These are phyloP conservation scores for Mormyrops attenuatus DNA, from an alignment of 2,797 vertebrate genomes.

Conservation along the genomic window DNA sequence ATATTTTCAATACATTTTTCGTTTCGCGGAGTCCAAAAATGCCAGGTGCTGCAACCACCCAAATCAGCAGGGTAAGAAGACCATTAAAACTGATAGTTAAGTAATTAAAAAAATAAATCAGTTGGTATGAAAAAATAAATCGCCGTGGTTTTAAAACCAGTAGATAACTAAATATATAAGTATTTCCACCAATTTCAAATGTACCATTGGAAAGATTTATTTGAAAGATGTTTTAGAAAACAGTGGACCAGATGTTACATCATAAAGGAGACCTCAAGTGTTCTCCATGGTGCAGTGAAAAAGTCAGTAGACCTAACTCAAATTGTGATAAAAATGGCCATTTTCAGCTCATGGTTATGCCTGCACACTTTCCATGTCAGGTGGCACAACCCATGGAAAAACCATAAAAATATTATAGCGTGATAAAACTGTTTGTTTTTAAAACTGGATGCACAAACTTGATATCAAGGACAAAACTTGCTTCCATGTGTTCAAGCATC, in stretches of 20 bases:
- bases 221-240: not conserved
- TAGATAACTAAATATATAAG: not conserved
- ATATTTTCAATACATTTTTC: not conserved
- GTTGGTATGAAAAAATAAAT: not conserved
- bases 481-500: not conserved
- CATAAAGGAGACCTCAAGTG: not conserved
- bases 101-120: not conserved
- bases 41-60: not conserved
- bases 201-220: not conserved
- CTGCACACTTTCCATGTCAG: not conserved
- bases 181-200: not conserved
- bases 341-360: not conserved
- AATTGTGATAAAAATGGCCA: not conserved
- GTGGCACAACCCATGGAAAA: not conserved
- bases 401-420: not conserved
- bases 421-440: not conserved
- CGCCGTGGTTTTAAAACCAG: not conserved
- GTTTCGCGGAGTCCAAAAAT: not conserved
- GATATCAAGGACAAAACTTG: not conserved
- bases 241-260: not conserved
- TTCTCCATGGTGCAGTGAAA: not conserved
- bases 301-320: not conserved
- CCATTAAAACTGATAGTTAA: not conserved
- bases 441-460: not conserved
- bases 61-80: not conserved